A percentile compares a stretch with the other conserved stretches of the same genome.
phyloP scores from a whole-genome alignment of 2,888 invertebrate species.

The Lissocephala sabroskyi region DNA sequence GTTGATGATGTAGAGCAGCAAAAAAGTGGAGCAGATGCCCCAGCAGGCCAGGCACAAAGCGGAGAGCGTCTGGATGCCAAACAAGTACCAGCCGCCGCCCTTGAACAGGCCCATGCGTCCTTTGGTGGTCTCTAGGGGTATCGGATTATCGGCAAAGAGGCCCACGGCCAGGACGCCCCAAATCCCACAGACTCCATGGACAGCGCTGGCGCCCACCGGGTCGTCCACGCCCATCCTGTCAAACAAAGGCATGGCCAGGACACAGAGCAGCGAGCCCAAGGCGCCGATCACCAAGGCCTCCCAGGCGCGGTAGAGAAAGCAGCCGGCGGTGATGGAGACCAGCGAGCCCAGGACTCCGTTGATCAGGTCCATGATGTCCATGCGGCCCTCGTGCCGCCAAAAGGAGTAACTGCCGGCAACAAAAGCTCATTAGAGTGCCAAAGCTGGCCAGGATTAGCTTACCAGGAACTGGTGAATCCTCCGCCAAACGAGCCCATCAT shows the following conservation, averaged over 20 bases:
- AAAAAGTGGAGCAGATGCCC: conserved; percentile 82
- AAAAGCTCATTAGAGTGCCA: no score
- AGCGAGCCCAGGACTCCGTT: conserved; percentile 91
- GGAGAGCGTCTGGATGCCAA: conserved; percentile 86
- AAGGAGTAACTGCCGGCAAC: conserved; percentile 76
- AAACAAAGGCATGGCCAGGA: conserved; percentile 81
- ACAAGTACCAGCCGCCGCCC: conserved; percentile 90
- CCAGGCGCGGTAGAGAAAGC: conserved; percentile 89
- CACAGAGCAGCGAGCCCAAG: conserved; percentile 84
- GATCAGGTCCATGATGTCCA: conserved; percentile 89
- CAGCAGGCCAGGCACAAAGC: conserved; percentile 81
- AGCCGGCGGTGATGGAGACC: conserved; percentile 91
- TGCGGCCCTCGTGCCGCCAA: conserved; percentile 79
- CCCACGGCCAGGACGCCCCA: conserved; percentile 86
- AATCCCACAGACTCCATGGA: conserved; percentile 86
- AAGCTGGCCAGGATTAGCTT: conserved; percentile 16
- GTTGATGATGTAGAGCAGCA: conserved; percentile 85
- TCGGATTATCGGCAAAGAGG: conserved; percentile 88
- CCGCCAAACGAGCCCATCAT: conserved; percentile 94
- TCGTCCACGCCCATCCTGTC: conserved; percentile 84
- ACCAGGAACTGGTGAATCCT: conserved; percentile 78
- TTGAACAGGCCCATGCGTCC: conserved; percentile 84
- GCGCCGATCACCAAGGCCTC: conserved; percentile 87
- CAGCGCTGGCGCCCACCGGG: conserved; percentile 92
- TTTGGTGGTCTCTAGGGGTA: conserved; percentile 85